Evolutionary conservation across 2,888 invertebrate genomes (phyloP), one percentile per base, ranked within the genome.

Genomic region (Drosophila sordidula): DNA sequence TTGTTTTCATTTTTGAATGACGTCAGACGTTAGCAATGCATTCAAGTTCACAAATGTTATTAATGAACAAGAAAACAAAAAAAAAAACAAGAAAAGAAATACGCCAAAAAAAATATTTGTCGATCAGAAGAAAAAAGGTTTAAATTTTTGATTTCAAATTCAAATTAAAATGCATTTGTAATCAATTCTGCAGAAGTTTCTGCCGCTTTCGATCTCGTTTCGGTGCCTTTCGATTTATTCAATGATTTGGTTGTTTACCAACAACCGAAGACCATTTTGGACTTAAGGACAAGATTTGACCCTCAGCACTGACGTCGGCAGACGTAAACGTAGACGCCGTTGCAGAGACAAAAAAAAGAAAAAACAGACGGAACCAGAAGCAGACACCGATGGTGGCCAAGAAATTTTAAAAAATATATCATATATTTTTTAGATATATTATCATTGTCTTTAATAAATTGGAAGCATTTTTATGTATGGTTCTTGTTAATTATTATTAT

Each of bases 201-300:
- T 54, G 44, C 41, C 34, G 38, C 56, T 71, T 56, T 70, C 47
- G 47, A 56, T 67, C 51, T 59, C 38, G 65, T 78, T 65, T 77
- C 59, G 59, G 34, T 47, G 46, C 54, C 65, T 71, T 75, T 72
- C 63, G 59, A 66, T 70, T 71, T 66, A 63, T 62, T 82, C 61
- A 61, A 47, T 69, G 49, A 46, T 56, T 38, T 52, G 46, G 36
- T 73, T 73, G 71, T 72, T 51, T 63, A 58, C 58, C 57, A 55
- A 56, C 50, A 38, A 16, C 41, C 49, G 44, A 59, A 61, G 56
- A 72, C 51, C 56, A 50, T 81, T 72, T 79, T 59, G 63, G 59
- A 62, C 81, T 78, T 83, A 86, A 83, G 88, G 83, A 87, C 86
- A 83, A 83, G 67, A 68, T 86, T 47, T 80, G 80, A 86, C 88